Base-by-base conservation (phyloP, 2,797 vertebrate genomes). In the Acipenser oxyrinchus region DNA sequence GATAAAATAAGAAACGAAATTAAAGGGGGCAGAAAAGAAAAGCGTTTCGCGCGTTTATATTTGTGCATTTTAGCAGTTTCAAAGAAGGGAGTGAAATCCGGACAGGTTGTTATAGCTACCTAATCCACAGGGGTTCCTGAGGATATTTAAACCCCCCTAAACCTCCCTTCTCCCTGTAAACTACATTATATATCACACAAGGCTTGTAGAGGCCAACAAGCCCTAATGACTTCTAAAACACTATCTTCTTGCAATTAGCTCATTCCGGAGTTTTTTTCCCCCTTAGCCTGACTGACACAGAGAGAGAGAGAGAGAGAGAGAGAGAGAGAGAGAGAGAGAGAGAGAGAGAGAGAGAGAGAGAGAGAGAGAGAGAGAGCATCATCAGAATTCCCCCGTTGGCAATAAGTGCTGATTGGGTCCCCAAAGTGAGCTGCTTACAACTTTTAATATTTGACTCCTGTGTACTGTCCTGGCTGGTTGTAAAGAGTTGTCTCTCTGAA, bases 61-160 rank as follows among this genome's bases (percentile, higher is more conserved):
- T 86, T 88, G 81, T 87, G 83, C 88, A 90, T 91, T 90, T 92
- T 88, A 89, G 88, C 85, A 88, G 85, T 87, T 91, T 91, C 85
- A 84, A 86, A 87, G 88, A 82, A 78, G 85, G 90, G 90, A 90
- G 89, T 88, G 91, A 91, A 91, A 92, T 92, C 91, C 88, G 89
- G 89, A 89, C 88, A 92, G 90, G 92, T 93, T 93, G 92, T 93
- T 94, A 92, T 93, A 93, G 91, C 91, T 91, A 93, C 91, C 86
- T 89, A 83, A 90, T 85, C 92, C 91, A 86, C 90, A 80, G 92
- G 92, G 91, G 91, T 91, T 79, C 89, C 81, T 77, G 81, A 76
- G 87, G 87, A 89, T 91, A 87, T 92, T 91, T 93, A 92, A 92
- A 88, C 88, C 78, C 86, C 86, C 80, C 83, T 83, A 79, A 87